These are phyloP conservation scores for Glaucopsyche alexis DNA, from an alignment of 2,888 invertebrate species.

Conservation along the genomic window DNA sequence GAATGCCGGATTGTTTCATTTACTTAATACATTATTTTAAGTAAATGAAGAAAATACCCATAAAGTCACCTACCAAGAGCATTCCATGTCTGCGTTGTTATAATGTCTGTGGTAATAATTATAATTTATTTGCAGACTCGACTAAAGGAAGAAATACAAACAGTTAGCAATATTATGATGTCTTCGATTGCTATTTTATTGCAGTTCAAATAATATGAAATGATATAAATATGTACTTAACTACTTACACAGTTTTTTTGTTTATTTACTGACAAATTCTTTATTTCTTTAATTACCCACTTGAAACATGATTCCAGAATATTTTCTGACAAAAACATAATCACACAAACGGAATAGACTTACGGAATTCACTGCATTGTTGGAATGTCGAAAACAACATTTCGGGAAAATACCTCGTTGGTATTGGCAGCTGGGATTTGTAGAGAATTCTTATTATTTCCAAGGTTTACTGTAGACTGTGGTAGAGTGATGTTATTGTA, in stretches of 20 bases:
- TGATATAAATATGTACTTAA: no score
- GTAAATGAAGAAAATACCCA: no score
- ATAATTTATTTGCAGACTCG: no score
- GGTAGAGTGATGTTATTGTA: not conserved
- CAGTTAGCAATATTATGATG: no score
- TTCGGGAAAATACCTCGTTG: not conserved
- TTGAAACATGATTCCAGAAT: constrained; percentile 33
- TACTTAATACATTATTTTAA: no score
- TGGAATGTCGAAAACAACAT: constrained; percentile 10
- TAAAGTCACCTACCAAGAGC: not conserved
- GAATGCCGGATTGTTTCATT: not conserved
- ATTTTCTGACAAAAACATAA: constrained; percentile 21
- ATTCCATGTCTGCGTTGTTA: no score
- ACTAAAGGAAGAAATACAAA: no score
- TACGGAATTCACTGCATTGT: constrained; percentile 16
- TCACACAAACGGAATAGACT: constrained; percentile 8
- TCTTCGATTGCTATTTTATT: no score
- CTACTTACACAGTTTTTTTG: no score
- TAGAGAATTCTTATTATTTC: not conserved
- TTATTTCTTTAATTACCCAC: not conserved
- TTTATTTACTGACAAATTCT: no score
- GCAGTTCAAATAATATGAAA: not conserved
- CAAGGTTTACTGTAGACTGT: not conserved
- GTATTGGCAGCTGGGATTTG: not conserved
- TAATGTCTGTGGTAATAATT: no score